Evolutionary conservation across 2,888 invertebrate species (phyloP).

Genomic region (Euclidia mi): DNA sequence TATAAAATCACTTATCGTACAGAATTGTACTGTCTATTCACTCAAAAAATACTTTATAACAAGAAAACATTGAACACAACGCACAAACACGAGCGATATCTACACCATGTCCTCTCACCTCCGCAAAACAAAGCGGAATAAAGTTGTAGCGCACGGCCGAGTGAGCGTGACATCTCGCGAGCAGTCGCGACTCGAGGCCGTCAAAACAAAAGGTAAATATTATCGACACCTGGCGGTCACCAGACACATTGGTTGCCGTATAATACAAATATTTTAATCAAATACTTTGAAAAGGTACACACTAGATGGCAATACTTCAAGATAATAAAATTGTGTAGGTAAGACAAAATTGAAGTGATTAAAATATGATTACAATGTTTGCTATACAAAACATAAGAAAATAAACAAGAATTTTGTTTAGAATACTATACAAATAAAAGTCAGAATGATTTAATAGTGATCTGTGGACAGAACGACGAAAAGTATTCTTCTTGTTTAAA

Average conservation of each 20-base stretch:
- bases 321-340: no score
- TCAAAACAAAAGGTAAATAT: slow-evolving; percentile 65
- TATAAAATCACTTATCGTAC: slow-evolving; percentile 71
- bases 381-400: no score
- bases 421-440: no score
- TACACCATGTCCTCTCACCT: slow-evolving; percentile 81
- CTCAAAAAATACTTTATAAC: slow-evolving; percentile 75
- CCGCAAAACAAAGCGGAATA: slow-evolving; percentile 90
- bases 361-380: no score
- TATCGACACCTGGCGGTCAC: slow-evolving; percentile 70
- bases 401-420: no score
- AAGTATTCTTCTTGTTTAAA: no score
- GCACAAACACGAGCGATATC: slow-evolving; percentile 61
- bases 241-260: slow-evolving; percentile 25
- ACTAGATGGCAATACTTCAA: slow-evolving; percentile 42
- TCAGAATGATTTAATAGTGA: no score
- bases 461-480: no score
- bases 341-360: no score
- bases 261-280: slow-evolving; percentile 6
- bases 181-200: slow-evolving; percentile 64
- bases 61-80: slow-evolving; percentile 84
- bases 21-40: slow-evolving; percentile 72
- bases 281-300: slow-evolving; percentile 7
- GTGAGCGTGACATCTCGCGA: slow-evolving; percentile 73
- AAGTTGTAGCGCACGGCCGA: slow-evolving; percentile 55